A percentile compares a stretch with the other conserved stretches of the same genome.
Evolutionary conservation across 2,797 vertebrate genomes (phyloP).

Genomic region (Tokudaia tokunoshimensis): DNA sequence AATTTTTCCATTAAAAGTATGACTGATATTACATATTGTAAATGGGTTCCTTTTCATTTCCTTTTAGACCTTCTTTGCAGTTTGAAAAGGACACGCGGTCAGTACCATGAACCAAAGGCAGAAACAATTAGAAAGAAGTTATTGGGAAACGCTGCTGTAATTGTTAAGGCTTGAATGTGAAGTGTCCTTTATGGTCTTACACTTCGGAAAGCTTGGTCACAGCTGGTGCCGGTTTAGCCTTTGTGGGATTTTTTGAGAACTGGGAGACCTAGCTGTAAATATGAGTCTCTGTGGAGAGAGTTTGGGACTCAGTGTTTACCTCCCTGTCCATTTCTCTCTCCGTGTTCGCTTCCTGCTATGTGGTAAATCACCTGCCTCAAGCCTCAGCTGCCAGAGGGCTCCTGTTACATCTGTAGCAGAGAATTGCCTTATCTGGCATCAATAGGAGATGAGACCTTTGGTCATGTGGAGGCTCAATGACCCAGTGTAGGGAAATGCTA

Average conservation of each 20-base stretch:
- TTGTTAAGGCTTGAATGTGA: background rate
- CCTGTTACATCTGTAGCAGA: background rate
- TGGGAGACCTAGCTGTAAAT: background rate
- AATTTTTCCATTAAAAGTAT: slow-evolving; percentile 35
- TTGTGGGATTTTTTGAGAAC: background rate
- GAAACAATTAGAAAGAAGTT: background rate
- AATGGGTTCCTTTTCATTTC: background rate
- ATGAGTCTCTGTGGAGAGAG: background rate
- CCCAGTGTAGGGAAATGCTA: background rate
- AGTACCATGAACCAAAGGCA: background rate
- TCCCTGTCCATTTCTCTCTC: background rate
- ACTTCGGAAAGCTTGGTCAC: background rate
- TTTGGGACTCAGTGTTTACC: background rate
- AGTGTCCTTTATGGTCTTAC: background rate
- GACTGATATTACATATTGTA: background rate
- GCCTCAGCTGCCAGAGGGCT: background rate
- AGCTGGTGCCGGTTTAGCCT: background rate
- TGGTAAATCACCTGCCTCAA: background rate
- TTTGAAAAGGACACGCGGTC: background rate
- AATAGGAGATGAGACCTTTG: background rate
- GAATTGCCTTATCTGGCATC: background rate
- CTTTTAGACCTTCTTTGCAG: background rate
- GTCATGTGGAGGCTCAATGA: background rate
- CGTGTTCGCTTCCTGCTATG: background rate
- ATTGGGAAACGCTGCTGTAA: background rate